Conservation (phyloP, 2,113 vertebrate genomes). For the Catharus fuscescens region DNA sequence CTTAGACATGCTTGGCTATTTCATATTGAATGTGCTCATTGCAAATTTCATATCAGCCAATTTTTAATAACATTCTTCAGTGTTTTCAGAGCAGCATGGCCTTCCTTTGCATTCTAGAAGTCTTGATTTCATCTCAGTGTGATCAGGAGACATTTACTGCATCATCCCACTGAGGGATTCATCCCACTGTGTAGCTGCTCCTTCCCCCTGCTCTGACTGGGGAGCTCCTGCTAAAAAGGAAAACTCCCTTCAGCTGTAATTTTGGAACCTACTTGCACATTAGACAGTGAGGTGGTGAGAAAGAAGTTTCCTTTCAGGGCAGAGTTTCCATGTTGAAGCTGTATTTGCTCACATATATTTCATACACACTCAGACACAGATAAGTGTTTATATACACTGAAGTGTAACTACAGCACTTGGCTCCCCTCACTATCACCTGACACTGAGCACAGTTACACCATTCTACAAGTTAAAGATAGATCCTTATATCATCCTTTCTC, state of each 20-base stretch:
- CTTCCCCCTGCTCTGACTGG: background rate
- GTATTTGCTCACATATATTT: background rate
- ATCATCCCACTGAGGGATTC: background rate
- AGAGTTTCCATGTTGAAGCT: background rate
- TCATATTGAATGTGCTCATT: fast-evolving
- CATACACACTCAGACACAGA: fast-evolving
- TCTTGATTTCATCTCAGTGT: background rate
- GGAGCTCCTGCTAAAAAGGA: background rate
- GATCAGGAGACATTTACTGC: background rate
- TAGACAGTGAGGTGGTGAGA: background rate
- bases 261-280: background rate
- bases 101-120: background rate
- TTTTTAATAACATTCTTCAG: background rate
- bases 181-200: background rate
- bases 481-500: background rate
- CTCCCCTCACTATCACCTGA: background rate
- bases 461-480: background rate
- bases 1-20: background rate
- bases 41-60: background rate
- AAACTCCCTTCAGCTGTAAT: background rate
- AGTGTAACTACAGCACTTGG: background rate
- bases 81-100: background rate
- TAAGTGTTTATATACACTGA: background rate
- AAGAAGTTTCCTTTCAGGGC: background rate
- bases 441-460: background rate